Evolutionary conservation across 2,888 invertebrate species (phyloP).

Genomic region (Molorchus minor): DNA sequence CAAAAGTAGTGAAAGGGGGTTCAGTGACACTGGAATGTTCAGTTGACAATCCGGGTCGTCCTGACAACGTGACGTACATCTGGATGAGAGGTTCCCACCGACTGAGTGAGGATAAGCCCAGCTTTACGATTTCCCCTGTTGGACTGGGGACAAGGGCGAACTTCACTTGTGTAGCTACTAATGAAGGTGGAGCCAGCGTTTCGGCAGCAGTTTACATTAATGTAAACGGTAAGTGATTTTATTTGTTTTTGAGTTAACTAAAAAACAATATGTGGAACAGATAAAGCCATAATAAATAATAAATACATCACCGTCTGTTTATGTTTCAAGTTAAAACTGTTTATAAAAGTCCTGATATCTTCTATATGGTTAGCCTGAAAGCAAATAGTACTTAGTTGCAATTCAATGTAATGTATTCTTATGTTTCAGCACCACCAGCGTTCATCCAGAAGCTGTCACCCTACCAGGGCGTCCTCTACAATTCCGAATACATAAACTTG

Average conservation of each 20-base stretch:
- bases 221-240: conserved; percentile 72
- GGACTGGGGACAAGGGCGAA: conserved; percentile 86
- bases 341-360: too few species aligned
- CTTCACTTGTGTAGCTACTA: conserved; percentile 88
- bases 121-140: conserved; percentile 84
- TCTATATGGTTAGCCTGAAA: background rate
- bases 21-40: conserved; percentile 85
- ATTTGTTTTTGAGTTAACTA: too few species aligned
- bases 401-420: too few species aligned
- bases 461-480: conserved; percentile 82
- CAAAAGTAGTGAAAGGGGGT: conserved; percentile 81
- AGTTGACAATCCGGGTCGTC: conserved; percentile 84
- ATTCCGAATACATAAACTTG: conserved; percentile 73
- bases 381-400: conserved; percentile 15
- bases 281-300: too few species aligned
- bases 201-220: conserved; percentile 75
- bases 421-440: conserved; percentile 80
- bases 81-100: conserved; percentile 84
- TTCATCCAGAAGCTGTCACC: conserved; percentile 86
- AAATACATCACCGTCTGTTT: too few species aligned
- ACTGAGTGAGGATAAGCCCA: conserved; percentile 77
- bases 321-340: too few species aligned
- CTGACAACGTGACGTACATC: conserved; percentile 76
- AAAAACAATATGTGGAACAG: too few species aligned
- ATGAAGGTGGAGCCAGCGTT: conserved; percentile 83